A percentile compares a stretch with the other conserved stretches of the same genome.
Evolutionary conservation across 2,888 invertebrate genomes (phyloP).

Genomic region (Tenthredo notha): DNA sequence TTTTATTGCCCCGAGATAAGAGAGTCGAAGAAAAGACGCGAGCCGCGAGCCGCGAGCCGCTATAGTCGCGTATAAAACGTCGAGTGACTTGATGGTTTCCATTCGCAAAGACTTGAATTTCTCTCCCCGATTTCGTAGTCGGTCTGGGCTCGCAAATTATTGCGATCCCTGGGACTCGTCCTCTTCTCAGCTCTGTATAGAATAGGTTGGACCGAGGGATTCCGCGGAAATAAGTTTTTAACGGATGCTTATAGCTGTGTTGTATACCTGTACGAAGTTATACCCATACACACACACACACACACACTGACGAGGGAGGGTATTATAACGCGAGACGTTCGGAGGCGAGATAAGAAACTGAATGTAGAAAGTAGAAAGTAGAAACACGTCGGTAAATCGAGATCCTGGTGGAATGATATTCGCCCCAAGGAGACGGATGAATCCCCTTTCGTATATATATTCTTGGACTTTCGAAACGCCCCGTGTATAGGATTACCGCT

Average conservation of each 20-base stretch:
- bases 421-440: background rate
- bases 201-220: background rate
- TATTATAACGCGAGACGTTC: constrained; percentile 3
- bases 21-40: background rate
- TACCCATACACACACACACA: background rate
- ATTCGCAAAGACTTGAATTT: background rate
- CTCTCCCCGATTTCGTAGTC: background rate
- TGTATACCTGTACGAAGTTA: background rate
- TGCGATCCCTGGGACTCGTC: background rate
- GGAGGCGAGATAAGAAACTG: background rate
- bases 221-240: background rate
- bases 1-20: constrained; percentile 9
- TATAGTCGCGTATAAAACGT: background rate
- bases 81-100: background rate
- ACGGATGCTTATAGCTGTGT: background rate
- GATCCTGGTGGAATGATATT: background rate
- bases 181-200: background rate
- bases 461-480: background rate
- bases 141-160: background rate
- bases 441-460: background rate
- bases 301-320: background rate
- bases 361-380: constrained; percentile 15
- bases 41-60: background rate
- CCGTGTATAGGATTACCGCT: background rate
- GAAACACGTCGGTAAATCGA: background rate